These are phyloP conservation scores for Microhierax caerulescens DNA, from an alignment of 2,797 vertebrate species.

Conservation along the genomic window DNA sequence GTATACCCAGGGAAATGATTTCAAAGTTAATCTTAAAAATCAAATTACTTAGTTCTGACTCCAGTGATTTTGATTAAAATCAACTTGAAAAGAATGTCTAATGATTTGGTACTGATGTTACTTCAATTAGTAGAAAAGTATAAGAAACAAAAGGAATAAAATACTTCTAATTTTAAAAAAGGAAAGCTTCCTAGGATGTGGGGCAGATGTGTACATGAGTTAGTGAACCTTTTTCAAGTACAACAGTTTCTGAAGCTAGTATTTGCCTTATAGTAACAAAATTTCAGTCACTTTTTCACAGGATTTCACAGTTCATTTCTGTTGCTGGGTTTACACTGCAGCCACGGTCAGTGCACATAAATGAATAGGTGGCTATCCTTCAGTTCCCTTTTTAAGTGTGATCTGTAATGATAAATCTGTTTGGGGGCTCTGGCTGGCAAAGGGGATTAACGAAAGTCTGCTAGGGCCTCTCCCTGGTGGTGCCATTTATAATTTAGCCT, in stretches of 20 bases:
- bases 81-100: slow-evolving; percentile 43
- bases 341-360: background rate
- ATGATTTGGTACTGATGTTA: slow-evolving; percentile 9
- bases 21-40: slow-evolving; percentile 24
- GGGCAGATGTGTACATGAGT: background rate
- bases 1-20: background rate
- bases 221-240: slow-evolving; percentile 42
- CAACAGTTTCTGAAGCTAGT: slow-evolving; percentile 36
- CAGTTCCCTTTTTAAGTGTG: background rate
- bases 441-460: background rate
- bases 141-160: slow-evolving; percentile 59
- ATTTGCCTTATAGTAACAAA: slow-evolving; percentile 24
- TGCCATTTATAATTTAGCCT: background rate
- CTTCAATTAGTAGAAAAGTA: slow-evolving; percentile 16
- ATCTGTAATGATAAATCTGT: background rate
- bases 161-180: slow-evolving; percentile 40
- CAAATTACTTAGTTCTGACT: background rate
- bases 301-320: background rate
- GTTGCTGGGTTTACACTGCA: background rate
- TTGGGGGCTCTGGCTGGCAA: background rate
- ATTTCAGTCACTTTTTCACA: background rate
- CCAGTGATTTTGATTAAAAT: slow-evolving; percentile 42
- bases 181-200: slow-evolving; percentile 12
- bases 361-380: background rate
- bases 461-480: background rate